A percentile compares a stretch with the other conserved stretches of the same genome.
These are phyloP conservation scores for Bambusicola thoracicus DNA, from an alignment of 2,113 vertebrate species.

Conservation along the genomic window DNA sequence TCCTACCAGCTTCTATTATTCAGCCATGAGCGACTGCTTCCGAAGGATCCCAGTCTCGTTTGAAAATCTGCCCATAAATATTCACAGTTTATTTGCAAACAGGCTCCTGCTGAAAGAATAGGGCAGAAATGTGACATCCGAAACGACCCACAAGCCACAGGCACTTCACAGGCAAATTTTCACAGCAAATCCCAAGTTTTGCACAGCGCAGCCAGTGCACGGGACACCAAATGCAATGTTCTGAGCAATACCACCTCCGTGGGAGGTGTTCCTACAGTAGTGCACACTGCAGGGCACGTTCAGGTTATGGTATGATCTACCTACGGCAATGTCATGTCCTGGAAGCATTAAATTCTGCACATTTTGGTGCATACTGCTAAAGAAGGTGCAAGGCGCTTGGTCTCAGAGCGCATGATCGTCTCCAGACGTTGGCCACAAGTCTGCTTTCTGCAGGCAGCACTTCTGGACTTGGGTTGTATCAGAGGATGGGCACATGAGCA, in stretches of 20 bases:
- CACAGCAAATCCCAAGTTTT: not conserved
- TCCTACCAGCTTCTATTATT: not conserved
- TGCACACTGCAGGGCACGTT: not conserved
- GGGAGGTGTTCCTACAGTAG: not conserved
- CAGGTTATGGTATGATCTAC: not conserved
- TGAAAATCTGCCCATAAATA: not conserved
- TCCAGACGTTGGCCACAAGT: not conserved
- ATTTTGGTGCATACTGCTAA: not conserved
- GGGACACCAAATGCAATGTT: not conserved
- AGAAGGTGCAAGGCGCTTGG: not conserved
- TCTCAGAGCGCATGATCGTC: fast-evolving
- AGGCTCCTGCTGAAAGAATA: not conserved
- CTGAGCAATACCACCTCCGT: not conserved
- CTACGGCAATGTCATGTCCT: fast-evolving
- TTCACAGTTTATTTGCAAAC: not conserved
- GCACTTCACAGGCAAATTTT: not conserved
- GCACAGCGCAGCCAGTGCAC: fast-evolving
- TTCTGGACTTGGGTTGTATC: not conserved
- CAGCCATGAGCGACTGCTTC: not conserved
- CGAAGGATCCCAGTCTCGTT: not conserved
- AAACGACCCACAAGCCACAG: not conserved
- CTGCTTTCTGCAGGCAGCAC: fast-evolving
- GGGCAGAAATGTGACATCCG: not conserved
- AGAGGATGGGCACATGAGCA: too few relatives aligned
- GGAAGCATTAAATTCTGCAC: not conserved